A percentile compares a stretch with the other conserved stretches of the same genome.
Conservation (phyloP, 2,888 invertebrate genomes). For the Metopia argyrocephala region DNA sequence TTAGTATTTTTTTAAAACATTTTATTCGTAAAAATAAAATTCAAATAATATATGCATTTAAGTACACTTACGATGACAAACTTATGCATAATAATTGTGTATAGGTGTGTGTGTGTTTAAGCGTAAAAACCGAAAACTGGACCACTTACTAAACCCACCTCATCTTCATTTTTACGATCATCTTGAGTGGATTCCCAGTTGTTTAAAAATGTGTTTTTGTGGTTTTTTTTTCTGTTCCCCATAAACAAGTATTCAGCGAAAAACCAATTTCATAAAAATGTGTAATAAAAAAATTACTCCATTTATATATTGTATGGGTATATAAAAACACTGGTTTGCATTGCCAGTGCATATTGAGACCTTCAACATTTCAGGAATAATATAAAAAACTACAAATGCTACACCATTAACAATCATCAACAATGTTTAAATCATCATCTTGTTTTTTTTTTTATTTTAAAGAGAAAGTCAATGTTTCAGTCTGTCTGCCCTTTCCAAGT, state of each 20-base stretch:
- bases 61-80: no score
- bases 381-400: background rate
- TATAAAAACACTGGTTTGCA: conserved; percentile 46
- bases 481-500: background rate
- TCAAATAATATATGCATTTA: no score
- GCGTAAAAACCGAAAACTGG: background rate
- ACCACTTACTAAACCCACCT: conserved; percentile 26
- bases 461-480: conserved; percentile 56
- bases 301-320: no score
- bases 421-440: conserved; percentile 26
- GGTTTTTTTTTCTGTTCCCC: no score
- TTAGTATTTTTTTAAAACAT: no score
- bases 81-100: no score
- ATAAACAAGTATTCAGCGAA: background rate
- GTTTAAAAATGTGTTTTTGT: no score
- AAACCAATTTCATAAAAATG: background rate
- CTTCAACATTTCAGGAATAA: conserved; percentile 28
- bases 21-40: no score
- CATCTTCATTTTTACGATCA: background rate
- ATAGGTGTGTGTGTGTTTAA: no score
- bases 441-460: conserved; percentile 33
- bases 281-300: no score
- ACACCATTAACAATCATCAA: conserved; percentile 11
- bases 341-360: conserved; percentile 48
- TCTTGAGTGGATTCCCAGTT: background rate